Conservation (phyloP, 2,113 vertebrate genomes). For the Gasterosteus aculeatus region DNA sequence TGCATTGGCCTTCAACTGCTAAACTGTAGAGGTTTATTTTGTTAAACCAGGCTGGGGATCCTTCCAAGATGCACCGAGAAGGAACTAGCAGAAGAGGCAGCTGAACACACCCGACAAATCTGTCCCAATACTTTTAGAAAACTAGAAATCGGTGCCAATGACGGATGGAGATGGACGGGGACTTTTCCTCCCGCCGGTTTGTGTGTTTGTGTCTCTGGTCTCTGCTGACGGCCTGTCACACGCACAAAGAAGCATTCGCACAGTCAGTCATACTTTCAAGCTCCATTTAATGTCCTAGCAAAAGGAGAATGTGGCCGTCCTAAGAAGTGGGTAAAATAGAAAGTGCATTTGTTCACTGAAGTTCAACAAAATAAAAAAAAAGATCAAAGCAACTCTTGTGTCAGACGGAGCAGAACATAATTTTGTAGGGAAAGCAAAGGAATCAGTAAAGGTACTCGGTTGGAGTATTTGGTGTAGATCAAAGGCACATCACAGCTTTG, state of each 20-base stretch:
- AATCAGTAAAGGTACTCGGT: slow-evolving; percentile 56
- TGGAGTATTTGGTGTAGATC: slow-evolving; percentile 69
- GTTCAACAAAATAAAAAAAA: slow-evolving; percentile 63
- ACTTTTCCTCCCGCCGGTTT: too few relatives aligned
- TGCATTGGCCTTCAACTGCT: neutral
- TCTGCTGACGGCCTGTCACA: neutral
- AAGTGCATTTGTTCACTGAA: slow-evolving; percentile 74
- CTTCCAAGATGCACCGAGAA: neutral
- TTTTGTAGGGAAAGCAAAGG: slow-evolving; percentile 70
- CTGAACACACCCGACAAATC: neutral
- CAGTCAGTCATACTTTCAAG: slow-evolving; percentile 70
- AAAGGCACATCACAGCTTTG: slow-evolving; percentile 77
- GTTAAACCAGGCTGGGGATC: neutral
- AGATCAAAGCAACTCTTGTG: slow-evolving; percentile 68
- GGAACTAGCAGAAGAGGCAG: neutral
- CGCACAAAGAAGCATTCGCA: slow-evolving; percentile 62
- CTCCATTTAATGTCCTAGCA: slow-evolving; percentile 75
- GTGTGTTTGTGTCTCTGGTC: neutral
- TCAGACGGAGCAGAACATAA: slow-evolving; percentile 64
- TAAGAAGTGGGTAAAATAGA: slow-evolving; percentile 71
- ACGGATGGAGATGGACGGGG: neutral
- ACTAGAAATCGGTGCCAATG: neutral
- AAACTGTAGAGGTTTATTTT: neutral
- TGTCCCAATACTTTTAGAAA: neutral
- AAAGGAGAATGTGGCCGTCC: slow-evolving; percentile 70